Percentiles rank a stretch among this genome's conserved stretches.
These are phyloP conservation scores for Cryptoblepharus egeriae DNA, from an alignment of 2,797 vertebrate genomes.

Conservation along the genomic window DNA sequence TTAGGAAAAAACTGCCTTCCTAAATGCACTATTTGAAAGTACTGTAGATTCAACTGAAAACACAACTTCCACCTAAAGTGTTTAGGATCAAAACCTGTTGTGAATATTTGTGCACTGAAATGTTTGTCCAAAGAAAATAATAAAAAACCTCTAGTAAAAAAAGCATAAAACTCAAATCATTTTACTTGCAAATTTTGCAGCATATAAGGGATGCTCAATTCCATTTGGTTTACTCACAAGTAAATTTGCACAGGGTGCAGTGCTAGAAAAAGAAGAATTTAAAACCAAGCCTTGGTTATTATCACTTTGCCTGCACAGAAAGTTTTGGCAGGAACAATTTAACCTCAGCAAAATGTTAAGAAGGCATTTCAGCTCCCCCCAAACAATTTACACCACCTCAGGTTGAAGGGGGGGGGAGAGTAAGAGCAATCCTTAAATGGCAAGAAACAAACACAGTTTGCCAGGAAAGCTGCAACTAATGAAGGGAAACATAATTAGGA, in stretches of 20 bases:
- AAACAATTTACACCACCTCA: background rate
- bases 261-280: background rate
- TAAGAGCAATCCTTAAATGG: background rate
- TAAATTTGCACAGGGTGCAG: background rate
- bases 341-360: background rate
- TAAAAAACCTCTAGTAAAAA: too few relatives aligned
- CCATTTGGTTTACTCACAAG: background rate
- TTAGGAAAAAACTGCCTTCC: background rate
- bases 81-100: background rate
- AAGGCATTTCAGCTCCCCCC: background rate
- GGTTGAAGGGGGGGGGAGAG: background rate
- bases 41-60: background rate
- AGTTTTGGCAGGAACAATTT: background rate
- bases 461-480: background rate
- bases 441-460: background rate
- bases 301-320: background rate
- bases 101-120: too few relatives aligned
- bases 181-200: background rate
- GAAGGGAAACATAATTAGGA: background rate
- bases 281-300: background rate
- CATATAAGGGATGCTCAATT: background rate
- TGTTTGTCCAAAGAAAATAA: too few relatives aligned
- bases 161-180: background rate
- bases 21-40: constrained; percentile 6
- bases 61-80: background rate